Conservation (phyloP, 2,888 invertebrate species). For the Monopis laevigella region DNA sequence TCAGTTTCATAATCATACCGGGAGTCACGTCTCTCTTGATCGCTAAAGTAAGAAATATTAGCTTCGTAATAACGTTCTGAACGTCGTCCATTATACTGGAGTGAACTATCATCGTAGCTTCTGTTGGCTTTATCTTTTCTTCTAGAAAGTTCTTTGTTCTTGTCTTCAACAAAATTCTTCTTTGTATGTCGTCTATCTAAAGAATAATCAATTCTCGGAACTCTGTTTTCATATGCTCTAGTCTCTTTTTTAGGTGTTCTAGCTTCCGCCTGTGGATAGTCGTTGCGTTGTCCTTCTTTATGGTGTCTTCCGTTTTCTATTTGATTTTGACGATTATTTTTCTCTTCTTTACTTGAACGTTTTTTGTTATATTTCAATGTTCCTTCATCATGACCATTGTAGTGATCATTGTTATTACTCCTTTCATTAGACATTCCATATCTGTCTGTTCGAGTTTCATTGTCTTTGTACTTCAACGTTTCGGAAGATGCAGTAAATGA, state of each 20-base stretch:
- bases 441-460: constrained; percentile 46
- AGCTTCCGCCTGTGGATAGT: constrained; percentile 48
- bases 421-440: constrained; percentile 54
- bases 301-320: constrained; percentile 41
- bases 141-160: constrained; percentile 38
- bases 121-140: constrained; percentile 40
- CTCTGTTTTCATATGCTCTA: constrained; percentile 38
- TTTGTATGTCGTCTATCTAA: constrained; percentile 47
- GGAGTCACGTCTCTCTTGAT: constrained; percentile 47
- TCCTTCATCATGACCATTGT: constrained; percentile 52
- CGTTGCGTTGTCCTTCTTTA: constrained; percentile 28
- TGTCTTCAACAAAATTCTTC: constrained; percentile 46
- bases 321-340: constrained; percentile 30
- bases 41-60: constrained; percentile 58
- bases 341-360: constrained; percentile 51
- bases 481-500: constrained; percentile 61
- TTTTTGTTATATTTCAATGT: constrained; percentile 57
- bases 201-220: constrained; percentile 57
- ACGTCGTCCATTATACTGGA: constrained; percentile 47
- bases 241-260: constrained; percentile 46
- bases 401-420: constrained; percentile 44
- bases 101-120: constrained; percentile 56
- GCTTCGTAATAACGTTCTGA: constrained; percentile 56
- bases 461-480: constrained; percentile 58
- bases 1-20: constrained; percentile 61